phyloP scores from a whole-genome alignment of 2,113 vertebrate genomes.

The Microtus oregoni region DNA sequence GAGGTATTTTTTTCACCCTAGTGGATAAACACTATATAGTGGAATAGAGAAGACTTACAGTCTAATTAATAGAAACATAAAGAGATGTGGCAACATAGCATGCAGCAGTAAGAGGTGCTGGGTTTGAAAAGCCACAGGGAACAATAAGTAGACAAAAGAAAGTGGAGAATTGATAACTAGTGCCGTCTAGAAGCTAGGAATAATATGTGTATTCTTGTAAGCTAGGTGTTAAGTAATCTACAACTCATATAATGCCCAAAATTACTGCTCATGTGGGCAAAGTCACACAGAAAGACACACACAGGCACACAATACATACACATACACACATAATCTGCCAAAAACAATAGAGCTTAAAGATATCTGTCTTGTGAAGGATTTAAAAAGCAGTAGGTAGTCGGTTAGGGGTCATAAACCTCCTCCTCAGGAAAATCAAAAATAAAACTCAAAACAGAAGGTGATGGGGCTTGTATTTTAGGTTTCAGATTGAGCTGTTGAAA shows the following conservation, averaged over 20 bases:
- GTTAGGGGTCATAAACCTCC: too few relatives aligned
- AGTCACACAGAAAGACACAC: background rate
- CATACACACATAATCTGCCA: background rate
- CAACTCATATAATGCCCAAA: background rate
- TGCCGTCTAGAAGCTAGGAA: background rate
- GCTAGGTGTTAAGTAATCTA: background rate
- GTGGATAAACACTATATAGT: background rate
- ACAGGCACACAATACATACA: background rate
- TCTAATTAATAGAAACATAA: background rate
- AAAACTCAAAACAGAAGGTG: too few relatives aligned
- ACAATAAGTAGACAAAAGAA: background rate
- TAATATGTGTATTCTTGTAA: background rate
- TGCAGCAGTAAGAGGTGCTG: too few relatives aligned
- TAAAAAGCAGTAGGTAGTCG: too few relatives aligned
- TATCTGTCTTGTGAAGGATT: background rate
- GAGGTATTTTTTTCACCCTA: too few relatives aligned
- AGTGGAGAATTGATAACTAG: background rate
- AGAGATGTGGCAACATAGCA: background rate
- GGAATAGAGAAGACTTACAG: background rate
- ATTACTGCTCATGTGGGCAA: background rate
- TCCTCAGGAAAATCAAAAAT: too few relatives aligned
- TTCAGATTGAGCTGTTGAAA: too few relatives aligned
- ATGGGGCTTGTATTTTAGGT: too few relatives aligned
- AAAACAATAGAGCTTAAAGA: background rate
- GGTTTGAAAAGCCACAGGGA: background rate